Evolutionary conservation across 1,140 invertebrate species (phyloP).

Genomic region (Carposina sasakii): DNA sequence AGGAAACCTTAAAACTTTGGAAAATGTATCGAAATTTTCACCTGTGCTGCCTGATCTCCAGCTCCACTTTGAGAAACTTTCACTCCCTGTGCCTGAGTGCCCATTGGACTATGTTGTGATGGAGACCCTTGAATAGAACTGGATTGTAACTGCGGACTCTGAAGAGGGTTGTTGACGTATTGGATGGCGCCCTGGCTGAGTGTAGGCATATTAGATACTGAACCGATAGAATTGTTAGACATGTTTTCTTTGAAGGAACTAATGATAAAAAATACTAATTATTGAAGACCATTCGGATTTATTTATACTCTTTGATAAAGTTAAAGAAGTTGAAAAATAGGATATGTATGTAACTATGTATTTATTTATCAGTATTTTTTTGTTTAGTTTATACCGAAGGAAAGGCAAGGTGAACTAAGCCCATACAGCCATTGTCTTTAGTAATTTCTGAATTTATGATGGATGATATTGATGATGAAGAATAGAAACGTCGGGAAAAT

Average conservation of each 20-base stretch:
- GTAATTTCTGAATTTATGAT: too few species aligned
- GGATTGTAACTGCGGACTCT: conserved; percentile 58
- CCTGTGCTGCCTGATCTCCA: conserved; percentile 53
- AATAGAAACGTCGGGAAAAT: too few species aligned
- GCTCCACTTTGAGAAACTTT: conserved; percentile 42
- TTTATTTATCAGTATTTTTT: too few species aligned
- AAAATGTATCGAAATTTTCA: conserved; percentile 21
- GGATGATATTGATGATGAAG: too few species aligned
- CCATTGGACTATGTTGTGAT: conserved; percentile 73
- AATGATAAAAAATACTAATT: neutral
- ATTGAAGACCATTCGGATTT: neutral
- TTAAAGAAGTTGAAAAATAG: too few species aligned
- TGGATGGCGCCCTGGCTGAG: conserved; percentile 51
- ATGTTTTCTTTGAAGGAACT: conserved; percentile 16
- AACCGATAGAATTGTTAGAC: conserved; percentile 37
- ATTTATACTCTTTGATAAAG: neutral
- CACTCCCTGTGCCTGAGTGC: conserved; percentile 44
- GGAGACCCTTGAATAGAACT: conserved; percentile 67
- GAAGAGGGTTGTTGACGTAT: conserved; percentile 55
- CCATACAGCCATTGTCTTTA: too few species aligned
- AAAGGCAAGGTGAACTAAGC: too few species aligned
- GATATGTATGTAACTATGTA: too few species aligned
- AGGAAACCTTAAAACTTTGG: too few species aligned
- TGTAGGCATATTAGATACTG: conserved; percentile 48
- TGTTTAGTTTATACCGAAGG: too few species aligned